Conservation (phyloP, 2,797 vertebrate species). For the Bucorvus abyssinicus region DNA sequence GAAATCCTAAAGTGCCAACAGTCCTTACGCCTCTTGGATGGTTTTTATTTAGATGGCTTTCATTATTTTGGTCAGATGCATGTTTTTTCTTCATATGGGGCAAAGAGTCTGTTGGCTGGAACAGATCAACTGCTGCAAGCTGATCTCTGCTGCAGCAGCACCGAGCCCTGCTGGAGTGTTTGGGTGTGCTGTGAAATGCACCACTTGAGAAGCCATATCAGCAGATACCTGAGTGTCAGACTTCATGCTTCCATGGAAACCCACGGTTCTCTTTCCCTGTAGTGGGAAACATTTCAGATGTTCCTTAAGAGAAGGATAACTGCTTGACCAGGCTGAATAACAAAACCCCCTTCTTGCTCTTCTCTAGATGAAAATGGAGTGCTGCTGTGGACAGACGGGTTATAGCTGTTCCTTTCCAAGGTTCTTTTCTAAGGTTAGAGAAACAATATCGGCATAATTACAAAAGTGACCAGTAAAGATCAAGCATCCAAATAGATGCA, state of each 20-base stretch:
- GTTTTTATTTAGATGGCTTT: neutral
- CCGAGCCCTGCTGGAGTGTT: accelerated
- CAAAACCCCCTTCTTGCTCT: neutral
- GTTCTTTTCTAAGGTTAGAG: neutral
- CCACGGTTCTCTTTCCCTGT: neutral
- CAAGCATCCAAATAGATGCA: too few relatives aligned
- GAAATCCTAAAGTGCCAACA: neutral
- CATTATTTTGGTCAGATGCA: neutral
- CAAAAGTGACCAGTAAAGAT: neutral
- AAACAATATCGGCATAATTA: neutral
- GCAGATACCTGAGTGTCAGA: neutral
- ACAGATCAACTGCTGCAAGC: neutral
- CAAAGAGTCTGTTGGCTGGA: neutral
- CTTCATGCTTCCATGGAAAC: neutral
- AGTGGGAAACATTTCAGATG: neutral
- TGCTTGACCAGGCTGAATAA: neutral
- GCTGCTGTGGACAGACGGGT: neutral
- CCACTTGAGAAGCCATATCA: accelerated
- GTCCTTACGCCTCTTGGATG: neutral
- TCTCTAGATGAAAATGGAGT: neutral
- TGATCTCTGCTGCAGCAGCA: neutral
- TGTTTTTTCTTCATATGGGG: accelerated
- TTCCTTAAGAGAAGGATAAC: neutral
- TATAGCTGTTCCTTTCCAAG: neutral
- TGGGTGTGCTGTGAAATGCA: neutral